Evolutionary conservation across 2,113 vertebrate genomes (phyloP).

Genomic region (Tretioscincus oriximinensis): DNA sequence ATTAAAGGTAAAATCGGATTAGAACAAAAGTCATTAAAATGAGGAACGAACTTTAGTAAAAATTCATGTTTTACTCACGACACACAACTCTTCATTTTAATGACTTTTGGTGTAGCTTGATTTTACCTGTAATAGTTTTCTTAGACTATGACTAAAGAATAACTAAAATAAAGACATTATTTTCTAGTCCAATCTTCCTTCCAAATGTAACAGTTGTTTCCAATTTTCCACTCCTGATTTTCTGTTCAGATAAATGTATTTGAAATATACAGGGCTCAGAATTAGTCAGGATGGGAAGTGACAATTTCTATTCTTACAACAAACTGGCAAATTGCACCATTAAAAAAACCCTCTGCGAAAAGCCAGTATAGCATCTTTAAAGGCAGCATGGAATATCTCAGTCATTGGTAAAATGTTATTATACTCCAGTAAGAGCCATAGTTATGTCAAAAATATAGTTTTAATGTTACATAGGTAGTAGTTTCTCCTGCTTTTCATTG

Average conservation of each 20-base stretch:
- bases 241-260: slow-evolving; percentile 26
- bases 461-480: slow-evolving; percentile 73
- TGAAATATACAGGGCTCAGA: slow-evolving; percentile 28
- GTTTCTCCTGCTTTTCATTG: slow-evolving; percentile 79
- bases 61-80: slow-evolving; percentile 41
- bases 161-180: no score
- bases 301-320: slow-evolving; percentile 28
- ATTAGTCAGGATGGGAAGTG: slow-evolving; percentile 3
- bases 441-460: slow-evolving; percentile 51
- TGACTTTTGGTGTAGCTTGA: slow-evolving; percentile 47
- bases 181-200: no score
- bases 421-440: slow-evolving; percentile 48
- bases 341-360: slow-evolving; percentile 44
- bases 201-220: slow-evolving; percentile 1
- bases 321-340: slow-evolving; percentile 30
- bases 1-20: slow-evolving; percentile 45
- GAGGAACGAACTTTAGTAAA: slow-evolving; percentile 41
- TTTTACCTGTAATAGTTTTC: slow-evolving; percentile 59
- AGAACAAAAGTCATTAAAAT: slow-evolving; percentile 54
- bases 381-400: slow-evolving; percentile 38
- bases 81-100: slow-evolving; percentile 36
- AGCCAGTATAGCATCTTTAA: slow-evolving; percentile 44
- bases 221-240: slow-evolving; percentile 17
- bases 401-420: slow-evolving; percentile 33
- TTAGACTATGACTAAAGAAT: slow-evolving; percentile 26